Evolutionary conservation across 2,888 invertebrate species (phyloP).

Genomic region (Villa cingulata): DNA sequence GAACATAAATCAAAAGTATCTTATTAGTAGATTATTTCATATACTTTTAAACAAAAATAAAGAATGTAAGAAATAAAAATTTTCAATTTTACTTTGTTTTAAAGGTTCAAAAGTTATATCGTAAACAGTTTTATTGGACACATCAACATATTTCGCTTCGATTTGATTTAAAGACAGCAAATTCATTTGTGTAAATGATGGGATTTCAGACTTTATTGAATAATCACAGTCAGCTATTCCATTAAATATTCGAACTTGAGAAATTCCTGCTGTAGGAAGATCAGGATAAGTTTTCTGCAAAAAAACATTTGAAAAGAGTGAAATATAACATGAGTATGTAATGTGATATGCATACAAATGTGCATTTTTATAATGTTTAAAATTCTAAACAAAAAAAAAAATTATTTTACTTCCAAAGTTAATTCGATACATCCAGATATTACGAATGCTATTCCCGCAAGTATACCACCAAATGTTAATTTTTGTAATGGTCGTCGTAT

Average conservation of each 20-base stretch:
- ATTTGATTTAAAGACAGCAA: conserved; percentile 18
- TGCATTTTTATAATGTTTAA: background rate
- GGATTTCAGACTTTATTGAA: conserved; percentile 19
- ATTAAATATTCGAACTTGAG: conserved; percentile 60
- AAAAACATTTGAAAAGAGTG: background rate
- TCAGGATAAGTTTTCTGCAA: conserved; percentile 51
- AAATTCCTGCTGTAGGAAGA: conserved; percentile 43
- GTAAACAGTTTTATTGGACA: conserved; percentile 5
- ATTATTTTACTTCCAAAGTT: conserved; percentile 46
- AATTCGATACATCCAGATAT: conserved; percentile 77
- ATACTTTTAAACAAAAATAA: too few relatives aligned
- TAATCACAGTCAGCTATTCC: conserved; percentile 39
- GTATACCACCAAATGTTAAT: conserved; percentile 72
- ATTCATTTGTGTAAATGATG: conserved; percentile 10
- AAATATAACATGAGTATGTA: background rate
- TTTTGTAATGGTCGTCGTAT: conserved; percentile 67
- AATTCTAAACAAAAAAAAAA: background rate
- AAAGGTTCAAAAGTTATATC: background rate
- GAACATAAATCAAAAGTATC: background rate
- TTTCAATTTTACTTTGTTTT: background rate
- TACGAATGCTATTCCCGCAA: conserved; percentile 77
- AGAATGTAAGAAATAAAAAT: background rate
- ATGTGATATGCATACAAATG: background rate
- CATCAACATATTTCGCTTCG: conserved; percentile 21
- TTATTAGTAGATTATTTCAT: too few relatives aligned